Conservation (phyloP, 2,888 invertebrate genomes). For the Aelia acuminata region DNA sequence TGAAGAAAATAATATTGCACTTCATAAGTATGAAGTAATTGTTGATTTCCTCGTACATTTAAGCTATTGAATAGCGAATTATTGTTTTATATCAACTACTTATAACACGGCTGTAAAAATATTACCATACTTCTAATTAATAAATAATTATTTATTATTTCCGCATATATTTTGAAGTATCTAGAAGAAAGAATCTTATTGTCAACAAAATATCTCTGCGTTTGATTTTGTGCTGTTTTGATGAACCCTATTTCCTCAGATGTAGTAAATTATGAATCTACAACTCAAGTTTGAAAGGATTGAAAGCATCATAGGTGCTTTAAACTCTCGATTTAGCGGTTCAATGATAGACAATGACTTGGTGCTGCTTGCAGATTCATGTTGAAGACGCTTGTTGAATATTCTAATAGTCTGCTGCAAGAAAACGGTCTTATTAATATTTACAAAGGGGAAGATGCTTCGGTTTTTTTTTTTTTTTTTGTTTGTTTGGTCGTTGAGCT, state of each 20-base stretch:
- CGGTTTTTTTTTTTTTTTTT: neutral
- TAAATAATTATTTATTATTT: too few species aligned
- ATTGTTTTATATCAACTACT: too few species aligned
- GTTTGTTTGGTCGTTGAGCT: neutral
- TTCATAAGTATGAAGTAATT: too few species aligned
- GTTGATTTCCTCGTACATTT: too few species aligned
- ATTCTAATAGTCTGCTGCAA: neutral
- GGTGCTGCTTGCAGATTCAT: conserved; percentile 18
- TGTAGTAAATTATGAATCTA: neutral
- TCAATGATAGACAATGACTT: neutral
- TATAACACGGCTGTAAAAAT: too few species aligned
- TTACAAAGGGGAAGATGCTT: neutral
- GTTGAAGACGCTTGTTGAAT: neutral
- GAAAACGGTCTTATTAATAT: conserved; percentile 26
- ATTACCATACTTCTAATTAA: too few species aligned
- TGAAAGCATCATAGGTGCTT: neutral
- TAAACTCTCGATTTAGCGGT: neutral
- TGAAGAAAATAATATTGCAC: too few species aligned
- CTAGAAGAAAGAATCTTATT: too few species aligned
- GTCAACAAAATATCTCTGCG: too few species aligned
- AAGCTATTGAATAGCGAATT: too few species aligned
- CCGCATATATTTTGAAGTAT: too few species aligned
- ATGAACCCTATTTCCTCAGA: neutral
- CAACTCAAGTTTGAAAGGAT: neutral
- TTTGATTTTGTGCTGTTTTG: too few species aligned